phyloP scores from a whole-genome alignment of 2,888 invertebrate genomes.

The Drosophila imparisetae region DNA sequence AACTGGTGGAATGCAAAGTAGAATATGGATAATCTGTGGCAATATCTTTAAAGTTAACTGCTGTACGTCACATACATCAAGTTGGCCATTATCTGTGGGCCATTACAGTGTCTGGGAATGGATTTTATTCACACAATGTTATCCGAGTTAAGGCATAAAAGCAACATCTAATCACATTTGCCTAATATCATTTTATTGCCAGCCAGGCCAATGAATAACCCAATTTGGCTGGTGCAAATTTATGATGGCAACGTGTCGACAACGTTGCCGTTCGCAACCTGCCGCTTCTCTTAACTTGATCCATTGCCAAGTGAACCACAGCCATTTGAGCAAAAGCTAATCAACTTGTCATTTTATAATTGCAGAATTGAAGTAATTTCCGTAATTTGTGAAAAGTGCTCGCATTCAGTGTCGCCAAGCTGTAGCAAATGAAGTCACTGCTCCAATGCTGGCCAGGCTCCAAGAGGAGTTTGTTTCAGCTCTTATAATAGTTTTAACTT shows the following conservation, averaged over 20 bases:
- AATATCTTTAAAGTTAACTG: constrained; percentile 11
- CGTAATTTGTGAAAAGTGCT: constrained; percentile 54
- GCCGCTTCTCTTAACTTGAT: background rate
- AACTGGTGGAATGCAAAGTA: background rate
- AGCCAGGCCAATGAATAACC: constrained; percentile 45
- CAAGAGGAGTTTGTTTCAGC: background rate
- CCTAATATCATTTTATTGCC: constrained; percentile 68
- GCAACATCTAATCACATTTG: constrained; percentile 46
- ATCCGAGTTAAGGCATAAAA: constrained; percentile 46
- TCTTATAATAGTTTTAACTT: constrained; percentile 46
- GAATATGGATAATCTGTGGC: background rate
- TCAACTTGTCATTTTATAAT: constrained; percentile 69
- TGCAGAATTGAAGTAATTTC: constrained; percentile 71
- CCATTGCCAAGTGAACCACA: constrained; percentile 14
- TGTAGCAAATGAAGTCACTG: background rate
- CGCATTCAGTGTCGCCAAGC: constrained; percentile 27
- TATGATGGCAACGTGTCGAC: constrained; percentile 71
- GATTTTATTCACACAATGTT: constrained; percentile 54
- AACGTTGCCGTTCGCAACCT: constrained; percentile 28
- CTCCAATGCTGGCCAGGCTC: background rate
- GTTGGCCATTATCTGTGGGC: constrained; percentile 48
- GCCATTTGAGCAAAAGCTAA: constrained; percentile 53
- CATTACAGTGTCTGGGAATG: constrained; percentile 56
- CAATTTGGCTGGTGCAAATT: constrained; percentile 66
- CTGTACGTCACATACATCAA: constrained; percentile 31